Base-by-base conservation (phyloP, 2,113 vertebrate species). In the Hiodon alosoides region DNA sequence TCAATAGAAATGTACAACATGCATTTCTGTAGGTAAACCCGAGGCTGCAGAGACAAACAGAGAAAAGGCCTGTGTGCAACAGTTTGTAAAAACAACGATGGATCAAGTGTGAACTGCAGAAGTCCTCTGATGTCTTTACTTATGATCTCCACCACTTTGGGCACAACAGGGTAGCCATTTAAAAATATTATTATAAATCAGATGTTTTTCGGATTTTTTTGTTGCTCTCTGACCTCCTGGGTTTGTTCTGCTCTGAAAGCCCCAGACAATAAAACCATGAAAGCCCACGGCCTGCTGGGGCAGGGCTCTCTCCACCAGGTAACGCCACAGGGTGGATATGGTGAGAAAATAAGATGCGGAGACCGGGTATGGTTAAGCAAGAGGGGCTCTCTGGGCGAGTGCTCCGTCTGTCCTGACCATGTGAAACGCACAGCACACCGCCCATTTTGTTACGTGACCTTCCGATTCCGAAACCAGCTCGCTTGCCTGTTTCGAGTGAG, bases 221-320 rank as follows among this genome's bases (percentile, higher is more conserved):
- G 16, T 13, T 69, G 59, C 48, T 54, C 2, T 57, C 62, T 76
- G 67, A 70, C 57, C 52, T 69, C 66, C 2, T n/a, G 65, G 13
- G 68, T 73, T 8, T 70, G 72, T 76, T 67, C 64, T n/a, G 64
- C 70, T 72, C 64, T 76, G 52, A 78, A 74, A 74, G 59, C 31
- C 61, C 10, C 6, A 1, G 10, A 78, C 60, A 69, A 70, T 58
- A 55, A 62, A 31, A 75, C 50, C 51, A 3, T 17, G 11, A 53
- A 60, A 10, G n/a, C 17, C 67, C 3, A 50, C 53, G 72, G 47
- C 55, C 65, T 64, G 11, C 66, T 6, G 52, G 13, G 55, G 17
- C 16, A 47, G 52, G 66, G 53, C 48, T 54, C 48, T 31, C n/a
- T 50, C 53, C 6, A 55, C 4, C 74, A 83, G 83, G 79, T 79